Evolutionary conservation across 2,113 vertebrate genomes (phyloP), one percentile per base, ranked within the genome.

Genomic region (Macquaria australasica): DNA sequence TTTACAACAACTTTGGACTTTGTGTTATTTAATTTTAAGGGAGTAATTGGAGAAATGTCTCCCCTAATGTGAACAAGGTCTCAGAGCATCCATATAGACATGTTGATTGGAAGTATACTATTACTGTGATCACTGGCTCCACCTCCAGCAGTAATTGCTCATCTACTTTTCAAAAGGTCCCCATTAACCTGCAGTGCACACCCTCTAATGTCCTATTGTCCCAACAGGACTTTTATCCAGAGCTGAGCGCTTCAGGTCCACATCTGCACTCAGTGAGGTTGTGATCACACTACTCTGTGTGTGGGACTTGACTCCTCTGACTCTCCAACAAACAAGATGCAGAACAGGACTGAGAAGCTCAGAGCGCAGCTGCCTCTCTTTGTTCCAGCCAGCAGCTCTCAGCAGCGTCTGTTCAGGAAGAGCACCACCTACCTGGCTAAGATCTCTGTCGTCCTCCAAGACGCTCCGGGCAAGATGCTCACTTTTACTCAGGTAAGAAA

Each of bases 381-480:
- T 37, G 23, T 0, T 15, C 20, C 63, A 28, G 64, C 31, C 63
- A 63, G 37, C 39, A 51, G 67, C 53, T 53, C 51, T 31, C 58
- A 9, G 73, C 74, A 15, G 2, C 23, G 8, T 73, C 91, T 93
- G 43, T 91, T 96, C 88, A 96, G 94, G 58, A 94, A 93, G 21
- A 93, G 88, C 43, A 94, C 90, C 81, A 96, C 97, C 53, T 97
- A 97, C 87, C 84, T 97, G 92, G 96, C 96, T 9, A 96, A 97
- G 89, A 95, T 97, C 18, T 95, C 97, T 2, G 71, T 96, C 7
- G 93, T 95, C 39, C 97, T 97, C 81, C 96, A 96, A 73, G 86
- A 90, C 0, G 94, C 95, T 56, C 96, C 96, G 2, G 88, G 86
- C 48, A 95, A 95, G 90, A 96, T 91, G 89, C 96, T 98, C 53